Percentiles rank a stretch among this genome's conserved stretches.
These are phyloP conservation scores for Sebastolobus altivelis DNA, from an alignment of 2,797 vertebrate species.

Conservation along the genomic window DNA sequence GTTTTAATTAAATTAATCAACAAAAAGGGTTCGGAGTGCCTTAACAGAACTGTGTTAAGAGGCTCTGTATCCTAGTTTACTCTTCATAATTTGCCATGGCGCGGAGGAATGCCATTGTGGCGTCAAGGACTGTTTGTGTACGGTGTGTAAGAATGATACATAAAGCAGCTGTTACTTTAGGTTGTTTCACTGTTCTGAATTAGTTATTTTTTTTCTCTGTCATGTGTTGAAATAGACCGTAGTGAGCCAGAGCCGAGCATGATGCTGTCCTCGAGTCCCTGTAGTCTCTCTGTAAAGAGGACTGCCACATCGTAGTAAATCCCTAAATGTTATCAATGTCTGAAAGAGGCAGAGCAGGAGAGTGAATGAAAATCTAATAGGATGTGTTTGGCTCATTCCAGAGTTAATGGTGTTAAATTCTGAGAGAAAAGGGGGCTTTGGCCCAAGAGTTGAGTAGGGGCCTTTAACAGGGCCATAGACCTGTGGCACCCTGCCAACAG, in stretches of 20 bases:
- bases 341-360: slow-evolving; percentile 30
- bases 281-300: slow-evolving; percentile 13
- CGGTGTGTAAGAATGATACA: neutral
- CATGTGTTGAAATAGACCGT: neutral
- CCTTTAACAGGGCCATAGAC: slow-evolving; percentile 72
- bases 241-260: slow-evolving; percentile 12
- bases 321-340: slow-evolving; percentile 46
- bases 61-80: no score
- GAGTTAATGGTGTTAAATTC: slow-evolving; percentile 79
- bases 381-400: slow-evolving; percentile 69
- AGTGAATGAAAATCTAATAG: slow-evolving; percentile 69
- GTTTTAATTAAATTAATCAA: neutral
- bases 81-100: neutral
- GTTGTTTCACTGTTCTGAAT: neutral
- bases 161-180: neutral
- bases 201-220: neutral
- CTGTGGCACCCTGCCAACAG: slow-evolving; percentile 73
- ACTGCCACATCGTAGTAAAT: slow-evolving; percentile 30
- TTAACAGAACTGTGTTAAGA: neutral
- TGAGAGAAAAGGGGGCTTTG: slow-evolving; percentile 58
- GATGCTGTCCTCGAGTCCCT: neutral
- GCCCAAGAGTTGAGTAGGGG: slow-evolving; percentile 56
- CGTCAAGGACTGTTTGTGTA: neutral
- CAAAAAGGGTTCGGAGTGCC: neutral
- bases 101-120: no score